Base-by-base conservation (phyloP, 2,113 vertebrate species). In the Syngnathus typhle region DNA sequence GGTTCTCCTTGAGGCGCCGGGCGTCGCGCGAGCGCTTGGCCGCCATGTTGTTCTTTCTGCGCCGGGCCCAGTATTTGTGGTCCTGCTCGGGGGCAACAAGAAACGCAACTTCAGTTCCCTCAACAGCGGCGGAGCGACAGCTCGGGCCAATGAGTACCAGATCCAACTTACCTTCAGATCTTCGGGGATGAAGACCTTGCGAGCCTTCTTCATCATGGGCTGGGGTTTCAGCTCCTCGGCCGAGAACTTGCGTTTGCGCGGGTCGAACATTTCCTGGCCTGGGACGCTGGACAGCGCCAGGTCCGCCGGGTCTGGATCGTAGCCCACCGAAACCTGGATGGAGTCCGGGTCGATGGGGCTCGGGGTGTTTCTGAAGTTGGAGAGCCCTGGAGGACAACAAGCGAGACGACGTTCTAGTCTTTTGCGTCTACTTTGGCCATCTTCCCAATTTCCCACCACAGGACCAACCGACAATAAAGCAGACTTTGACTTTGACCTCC, bases 131-230 rank as follows among this genome's bases (percentile, higher is more conserved):
- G 1, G 44, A 46, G 44, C 44, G 44, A 32, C 41, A 1, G 3
- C 8, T 43, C 41, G 8, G 41, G 7, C 41, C 1, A 49, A 52
- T 3, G 36, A 41, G 61, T 71, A 80, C 78, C 68, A 4, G 11
- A 59, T 70, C 65, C 68, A 69, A 73, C 18, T 93, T 92, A 98
- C 96, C 96, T 98, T 98, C 89, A 96, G 85, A 82, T 95, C 95
- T 0, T 98, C 96, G 0, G 95, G 93, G 77, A 95, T 98, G 89
- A 96, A 95, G 85, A 98, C 85, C 83, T 98, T 98, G 49, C 95
- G 93, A 21, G 96, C 95, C 73, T 98, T 98, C 88, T 98, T 98
- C 80, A 98, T 96, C 94, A 98, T 98, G 1, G 96, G 95, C 81
- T 98, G 95, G 0, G 95, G 95, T 68, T 96, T 97, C 75, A 98